Evolutionary conservation across 1,140 invertebrate genomes (phyloP).

Genomic region (Rhyzopertha dominica): DNA sequence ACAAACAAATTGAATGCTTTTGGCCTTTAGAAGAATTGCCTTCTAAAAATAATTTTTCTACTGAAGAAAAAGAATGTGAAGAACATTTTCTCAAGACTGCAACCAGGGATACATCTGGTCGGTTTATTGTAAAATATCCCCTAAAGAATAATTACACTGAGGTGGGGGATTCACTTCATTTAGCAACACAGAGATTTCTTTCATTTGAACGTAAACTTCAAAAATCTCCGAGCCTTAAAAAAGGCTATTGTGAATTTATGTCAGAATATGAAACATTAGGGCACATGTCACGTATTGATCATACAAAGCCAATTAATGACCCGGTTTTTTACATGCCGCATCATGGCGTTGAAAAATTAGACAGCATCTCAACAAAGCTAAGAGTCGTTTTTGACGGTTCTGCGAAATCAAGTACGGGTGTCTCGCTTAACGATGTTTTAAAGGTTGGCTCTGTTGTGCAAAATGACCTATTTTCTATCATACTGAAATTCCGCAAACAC

Average conservation of each 20-base stretch:
- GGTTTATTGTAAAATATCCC: conserved; percentile 12
- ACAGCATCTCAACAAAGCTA: no score
- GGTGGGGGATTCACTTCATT: conserved; percentile 4
- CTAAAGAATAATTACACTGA: conserved; percentile 1
- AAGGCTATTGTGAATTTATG: background rate
- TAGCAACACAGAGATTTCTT: conserved; percentile 10
- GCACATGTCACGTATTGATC: no score
- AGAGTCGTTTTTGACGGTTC: conserved; percentile 13
- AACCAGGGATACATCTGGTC: conserved; percentile 2
- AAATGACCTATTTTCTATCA: conserved; percentile 28
- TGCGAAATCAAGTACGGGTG: conserved; percentile 17
- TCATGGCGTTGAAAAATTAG: no score
- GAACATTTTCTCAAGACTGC: conserved; percentile 7
- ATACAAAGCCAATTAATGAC: no score
- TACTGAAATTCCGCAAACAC: conserved; percentile 22
- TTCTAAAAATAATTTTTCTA: background rate
- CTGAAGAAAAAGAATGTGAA: conserved; percentile 11
- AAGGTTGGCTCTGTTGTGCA: conserved; percentile 30
- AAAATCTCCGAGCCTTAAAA: background rate
- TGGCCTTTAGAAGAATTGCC: conserved; percentile 7
- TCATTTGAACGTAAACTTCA: conserved; percentile 10
- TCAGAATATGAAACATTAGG: no score
- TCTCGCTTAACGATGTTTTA: conserved; percentile 36
- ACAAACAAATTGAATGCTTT: conserved; percentile 9
- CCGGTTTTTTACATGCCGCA: no score